phyloP scores from a whole-genome alignment of 2,797 vertebrate genomes.

The Tachyglossus aculeatus region DNA sequence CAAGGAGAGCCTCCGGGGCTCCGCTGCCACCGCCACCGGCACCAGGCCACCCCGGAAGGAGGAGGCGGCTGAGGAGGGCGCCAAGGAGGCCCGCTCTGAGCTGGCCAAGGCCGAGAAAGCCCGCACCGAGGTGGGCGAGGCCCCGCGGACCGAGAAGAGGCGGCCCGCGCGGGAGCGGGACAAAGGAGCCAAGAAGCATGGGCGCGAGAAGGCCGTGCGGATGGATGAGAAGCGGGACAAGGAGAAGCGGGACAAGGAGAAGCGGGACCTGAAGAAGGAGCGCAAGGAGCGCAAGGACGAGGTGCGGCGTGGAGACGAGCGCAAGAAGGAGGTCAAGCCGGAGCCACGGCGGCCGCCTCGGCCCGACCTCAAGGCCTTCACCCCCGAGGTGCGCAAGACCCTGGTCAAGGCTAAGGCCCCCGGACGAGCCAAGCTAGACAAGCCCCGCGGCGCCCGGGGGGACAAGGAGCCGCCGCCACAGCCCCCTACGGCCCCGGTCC shows the following conservation, averaged over 20 bases:
- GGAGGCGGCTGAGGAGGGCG: slow-evolving; percentile 79
- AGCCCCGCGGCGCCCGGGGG: slow-evolving; percentile 75
- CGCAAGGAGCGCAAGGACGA: slow-evolving; percentile 92
- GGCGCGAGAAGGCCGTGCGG: slow-evolving; percentile 88
- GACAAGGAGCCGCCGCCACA: slow-evolving; percentile 76
- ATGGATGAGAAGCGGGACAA: slow-evolving; percentile 97
- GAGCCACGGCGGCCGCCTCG: slow-evolving; percentile 91
- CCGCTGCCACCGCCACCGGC: slow-evolving; percentile 80
- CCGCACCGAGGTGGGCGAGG: slow-evolving; percentile 79
- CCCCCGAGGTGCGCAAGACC: slow-evolving; percentile 95
- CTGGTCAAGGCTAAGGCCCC: slow-evolving; percentile 93
- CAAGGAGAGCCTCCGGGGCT: slow-evolving; percentile 96
- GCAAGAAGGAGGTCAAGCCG: slow-evolving; percentile 89
- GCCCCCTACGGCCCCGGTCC: slow-evolving; percentile 51
- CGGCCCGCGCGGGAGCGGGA: slow-evolving; percentile 91
- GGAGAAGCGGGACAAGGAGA: slow-evolving; percentile 96
- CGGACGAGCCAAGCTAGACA: slow-evolving; percentile 86
- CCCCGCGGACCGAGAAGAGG: slow-evolving; percentile 89
- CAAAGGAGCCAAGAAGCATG: slow-evolving; percentile 87
- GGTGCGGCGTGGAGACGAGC: slow-evolving; percentile 93
- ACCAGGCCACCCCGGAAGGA: slow-evolving; percentile 87
- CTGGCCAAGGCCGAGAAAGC: slow-evolving; percentile 85
- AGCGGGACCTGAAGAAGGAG: slow-evolving; percentile 89
- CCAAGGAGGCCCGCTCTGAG: slow-evolving; percentile 84
- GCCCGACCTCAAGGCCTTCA: slow-evolving; percentile 94